Evolutionary conservation across 2,797 vertebrate species (phyloP), one percentile per base, ranked within the genome.

Genomic region (Tenualosa ilisha): DNA sequence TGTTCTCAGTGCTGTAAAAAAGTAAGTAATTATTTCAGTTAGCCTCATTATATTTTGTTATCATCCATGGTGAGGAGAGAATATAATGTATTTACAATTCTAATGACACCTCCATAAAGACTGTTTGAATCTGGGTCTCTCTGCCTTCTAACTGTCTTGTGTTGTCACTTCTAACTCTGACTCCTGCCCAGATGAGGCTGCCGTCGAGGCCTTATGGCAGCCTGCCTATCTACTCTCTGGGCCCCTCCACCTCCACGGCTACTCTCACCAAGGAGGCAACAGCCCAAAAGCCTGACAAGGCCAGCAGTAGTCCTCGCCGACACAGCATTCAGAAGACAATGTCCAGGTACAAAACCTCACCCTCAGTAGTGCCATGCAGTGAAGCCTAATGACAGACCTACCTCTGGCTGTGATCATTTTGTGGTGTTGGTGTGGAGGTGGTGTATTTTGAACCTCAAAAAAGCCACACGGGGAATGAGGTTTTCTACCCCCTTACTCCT

Each of bases 1-100:
- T 99, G 98, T 87, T 96, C 98, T 84, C 98, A 99, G 93, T 99
- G 98, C 92, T 99, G 98, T 94, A 99, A 97, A 95, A 99, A 99
- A 95, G 98, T 98, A 93, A 91, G 95, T 91, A 37, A 17, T 83
- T 53, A 49, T 22, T 81, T 53, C 24, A 79, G 65, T 72, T 43
- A 46, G 31, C 31, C 31, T 31, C 31, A 31, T 6, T 72, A 8
- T 12, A 61, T 24, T 6, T 61, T 6, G 17, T 11, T 61, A 24
- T 61, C 59, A 61, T 61, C 6, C n/a, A 24, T 61, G 6, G 1
- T 59, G 20, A 59, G 51, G 51, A 15, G 51, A 50, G 49, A 50
- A 6, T 50, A 6, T 51, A 51, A 2, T 6, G 11, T 12, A 12
- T 51, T 9, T 51, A 12, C 50, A 51, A 2, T 51, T 51, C 50